Percentiles rank a stretch among this genome's conserved stretches.
These are phyloP conservation scores for Seira musarum DNA, from an alignment of 2,888 invertebrate genomes.

Conservation along the genomic window DNA sequence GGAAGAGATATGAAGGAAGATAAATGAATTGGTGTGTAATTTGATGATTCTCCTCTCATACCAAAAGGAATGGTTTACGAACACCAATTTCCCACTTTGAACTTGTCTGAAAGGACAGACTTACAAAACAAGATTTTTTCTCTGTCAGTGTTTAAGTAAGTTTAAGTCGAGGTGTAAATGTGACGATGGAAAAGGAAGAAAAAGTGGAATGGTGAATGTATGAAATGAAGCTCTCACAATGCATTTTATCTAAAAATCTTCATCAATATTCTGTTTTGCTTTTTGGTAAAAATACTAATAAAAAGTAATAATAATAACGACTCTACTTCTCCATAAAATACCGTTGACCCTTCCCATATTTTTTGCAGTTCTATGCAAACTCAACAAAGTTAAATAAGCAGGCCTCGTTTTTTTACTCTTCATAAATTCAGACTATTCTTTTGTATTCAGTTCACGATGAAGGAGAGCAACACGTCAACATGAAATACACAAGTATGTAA, in stretches of 20 bases:
- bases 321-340: conserved; percentile 57
- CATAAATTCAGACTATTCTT: neutral
- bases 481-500: conserved; percentile 54
- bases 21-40: neutral
- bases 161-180: neutral
- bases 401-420: too few species aligned
- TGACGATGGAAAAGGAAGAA: neutral
- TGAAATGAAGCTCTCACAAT: neutral
- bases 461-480: conserved; percentile 37
- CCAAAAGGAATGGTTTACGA: neutral
- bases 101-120: neutral
- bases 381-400: too few species aligned
- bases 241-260: conserved; percentile 34
- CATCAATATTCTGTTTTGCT: conserved; percentile 50
- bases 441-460: conserved; percentile 54
- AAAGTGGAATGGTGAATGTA: too few species aligned
- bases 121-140: neutral
- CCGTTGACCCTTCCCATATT: conserved; percentile 58
- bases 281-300: conserved; percentile 44
- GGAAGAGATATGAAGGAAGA: neutral
- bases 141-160: too few species aligned
- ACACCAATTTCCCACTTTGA: neutral
- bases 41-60: neutral
- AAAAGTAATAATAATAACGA: conserved; percentile 30
- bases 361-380: neutral